These are phyloP conservation scores for Potorous gilbertii DNA, from an alignment of 2,797 vertebrate genomes.

Conservation along the genomic window DNA sequence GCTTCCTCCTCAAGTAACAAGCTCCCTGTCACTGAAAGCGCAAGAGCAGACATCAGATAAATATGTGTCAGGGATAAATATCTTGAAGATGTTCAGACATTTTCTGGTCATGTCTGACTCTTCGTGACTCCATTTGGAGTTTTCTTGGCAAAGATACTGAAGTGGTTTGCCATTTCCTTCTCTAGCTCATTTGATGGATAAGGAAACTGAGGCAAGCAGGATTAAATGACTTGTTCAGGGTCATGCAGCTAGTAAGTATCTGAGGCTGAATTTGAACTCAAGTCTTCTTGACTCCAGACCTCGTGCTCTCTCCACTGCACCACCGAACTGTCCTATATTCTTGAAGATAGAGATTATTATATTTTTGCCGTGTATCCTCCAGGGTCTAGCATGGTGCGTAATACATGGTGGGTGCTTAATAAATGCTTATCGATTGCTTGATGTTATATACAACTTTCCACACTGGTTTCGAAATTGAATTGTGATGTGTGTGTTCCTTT, in stretches of 20 bases:
- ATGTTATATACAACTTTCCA: background rate
- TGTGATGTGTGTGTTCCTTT: slow-evolving; percentile 24
- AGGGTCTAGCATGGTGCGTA: background rate
- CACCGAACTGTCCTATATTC: background rate
- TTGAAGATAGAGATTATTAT: background rate
- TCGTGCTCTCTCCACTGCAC: background rate
- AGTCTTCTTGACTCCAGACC: background rate
- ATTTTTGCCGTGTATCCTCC: background rate
- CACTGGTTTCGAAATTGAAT: background rate
- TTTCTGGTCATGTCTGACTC: too few species aligned
- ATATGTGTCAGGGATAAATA: background rate
- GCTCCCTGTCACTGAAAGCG: background rate
- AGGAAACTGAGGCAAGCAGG: too few species aligned
- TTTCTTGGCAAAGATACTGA: too few species aligned
- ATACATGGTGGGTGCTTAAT: background rate
- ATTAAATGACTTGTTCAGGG: too few species aligned
- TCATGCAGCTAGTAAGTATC: background rate
- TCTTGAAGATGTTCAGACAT: background rate
- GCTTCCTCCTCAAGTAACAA: background rate
- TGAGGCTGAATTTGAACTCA: background rate
- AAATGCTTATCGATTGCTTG: background rate
- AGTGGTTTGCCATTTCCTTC: too few species aligned
- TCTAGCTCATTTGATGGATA: too few species aligned
- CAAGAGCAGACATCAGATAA: background rate
- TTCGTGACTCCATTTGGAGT: too few species aligned